phyloP scores from a whole-genome alignment of 2,797 vertebrate species.

The Notamacropus eugenii region DNA sequence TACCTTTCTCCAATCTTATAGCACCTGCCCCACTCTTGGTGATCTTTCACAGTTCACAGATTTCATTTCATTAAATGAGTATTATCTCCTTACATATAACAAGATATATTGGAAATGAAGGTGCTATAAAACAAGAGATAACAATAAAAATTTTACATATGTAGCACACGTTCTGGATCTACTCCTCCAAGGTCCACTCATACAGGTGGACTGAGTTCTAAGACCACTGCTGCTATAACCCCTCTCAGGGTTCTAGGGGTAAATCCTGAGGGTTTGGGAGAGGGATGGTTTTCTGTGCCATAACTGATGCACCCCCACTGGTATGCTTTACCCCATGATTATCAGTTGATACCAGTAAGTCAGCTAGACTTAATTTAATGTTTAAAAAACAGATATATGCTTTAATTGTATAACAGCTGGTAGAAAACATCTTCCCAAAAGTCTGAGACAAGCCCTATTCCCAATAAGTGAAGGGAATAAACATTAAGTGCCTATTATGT shows the following conservation, averaged over 20 bases:
- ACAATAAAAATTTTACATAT: neutral
- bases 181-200: neutral
- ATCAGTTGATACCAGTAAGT: neutral
- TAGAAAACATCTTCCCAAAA: neutral
- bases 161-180: neutral
- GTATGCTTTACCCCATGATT: neutral
- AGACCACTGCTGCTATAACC: neutral
- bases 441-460: neutral
- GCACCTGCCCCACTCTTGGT: neutral
- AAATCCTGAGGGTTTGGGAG: neutral
- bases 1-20: neutral
- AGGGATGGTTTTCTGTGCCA: neutral
- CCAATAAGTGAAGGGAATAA: neutral
- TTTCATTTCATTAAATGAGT: neutral
- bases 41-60: neutral
- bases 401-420: neutral
- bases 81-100: neutral
- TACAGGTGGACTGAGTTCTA: neutral
- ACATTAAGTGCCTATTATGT: neutral
- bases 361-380: neutral
- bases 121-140: neutral
- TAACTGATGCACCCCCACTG: neutral
- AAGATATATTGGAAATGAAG: neutral
- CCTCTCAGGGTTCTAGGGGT: neutral
- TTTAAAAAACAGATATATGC: neutral